Percentiles rank a stretch among this genome's conserved stretches.
Evolutionary conservation across 1,140 invertebrate species (phyloP).

Genomic region (Sesamia nonagrioides): DNA sequence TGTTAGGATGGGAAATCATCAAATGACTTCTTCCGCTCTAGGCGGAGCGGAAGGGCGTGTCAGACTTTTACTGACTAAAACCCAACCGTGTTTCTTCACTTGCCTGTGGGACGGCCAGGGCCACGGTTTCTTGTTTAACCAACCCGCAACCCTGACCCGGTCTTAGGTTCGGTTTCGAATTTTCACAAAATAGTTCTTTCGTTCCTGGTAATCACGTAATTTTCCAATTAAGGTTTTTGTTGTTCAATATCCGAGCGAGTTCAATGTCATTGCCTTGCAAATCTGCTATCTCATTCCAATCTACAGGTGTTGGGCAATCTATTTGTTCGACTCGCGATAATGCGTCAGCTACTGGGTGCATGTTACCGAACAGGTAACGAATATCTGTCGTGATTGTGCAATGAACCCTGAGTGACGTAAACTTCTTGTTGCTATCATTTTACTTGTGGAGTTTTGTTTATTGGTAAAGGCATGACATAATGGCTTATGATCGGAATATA

Average conservation of each 20-base stretch:
- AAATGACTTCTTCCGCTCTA: too few relatives aligned
- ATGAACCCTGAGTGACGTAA: background rate
- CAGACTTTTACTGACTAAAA: too few relatives aligned
- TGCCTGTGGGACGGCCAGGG: too few relatives aligned
- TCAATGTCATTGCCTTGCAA: background rate
- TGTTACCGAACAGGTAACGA: background rate
- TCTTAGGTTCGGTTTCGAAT: background rate
- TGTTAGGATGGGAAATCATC: too few relatives aligned
- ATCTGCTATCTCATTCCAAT: background rate
- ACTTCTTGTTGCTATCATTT: background rate
- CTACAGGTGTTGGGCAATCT: slow-evolving; percentile 1
- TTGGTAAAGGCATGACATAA: background rate
- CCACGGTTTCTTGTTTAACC: too few relatives aligned
- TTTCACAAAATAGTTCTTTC: background rate
- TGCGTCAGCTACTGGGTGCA: background rate
- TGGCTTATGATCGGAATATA: slow-evolving; percentile 27
- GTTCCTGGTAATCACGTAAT: background rate
- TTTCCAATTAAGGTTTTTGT: background rate
- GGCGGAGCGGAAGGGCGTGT: too few relatives aligned
- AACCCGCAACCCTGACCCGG: too few relatives aligned
- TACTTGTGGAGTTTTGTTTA: background rate
- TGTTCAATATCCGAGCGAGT: background rate
- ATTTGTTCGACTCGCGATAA: slow-evolving; percentile 14
- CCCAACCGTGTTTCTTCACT: too few relatives aligned
- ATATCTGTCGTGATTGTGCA: slow-evolving; percentile 6